Evolutionary conservation across 2,797 vertebrate genomes (phyloP).

Genomic region (Furcifer pardalis): DNA sequence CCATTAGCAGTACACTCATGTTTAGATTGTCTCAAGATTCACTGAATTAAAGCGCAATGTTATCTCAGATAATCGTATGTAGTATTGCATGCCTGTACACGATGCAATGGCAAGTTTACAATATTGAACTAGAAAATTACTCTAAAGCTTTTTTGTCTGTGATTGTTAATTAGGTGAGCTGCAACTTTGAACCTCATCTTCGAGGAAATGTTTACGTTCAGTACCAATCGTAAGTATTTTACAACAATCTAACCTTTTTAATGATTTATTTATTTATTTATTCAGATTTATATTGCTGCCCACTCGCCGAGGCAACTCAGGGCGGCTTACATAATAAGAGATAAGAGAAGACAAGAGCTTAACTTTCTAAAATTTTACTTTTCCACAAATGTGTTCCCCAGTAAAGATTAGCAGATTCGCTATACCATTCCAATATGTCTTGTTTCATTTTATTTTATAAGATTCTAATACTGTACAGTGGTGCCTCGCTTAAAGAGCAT

Average conservation of each 20-base stretch:
- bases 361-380: not conserved
- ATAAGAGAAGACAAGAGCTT: not conserved
- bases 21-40: not conserved
- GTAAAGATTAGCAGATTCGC: not conserved
- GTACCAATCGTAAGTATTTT: conserved; percentile 90
- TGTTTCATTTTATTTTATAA: not conserved
- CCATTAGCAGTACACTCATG: not conserved
- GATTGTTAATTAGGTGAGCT: conserved; percentile 86
- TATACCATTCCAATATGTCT: not conserved
- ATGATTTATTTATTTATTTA: no score
- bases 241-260: not conserved
- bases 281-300: no score
- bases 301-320: no score
- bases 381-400: not conserved
- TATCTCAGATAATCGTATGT: not conserved
- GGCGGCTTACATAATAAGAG: no score
- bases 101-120: not conserved
- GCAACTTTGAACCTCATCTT: conserved; percentile 95
- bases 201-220: conserved; percentile 98
- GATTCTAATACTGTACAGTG: conserved; percentile 36
- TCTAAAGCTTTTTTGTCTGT: not conserved
- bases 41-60: not conserved
- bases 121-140: not conserved
- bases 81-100: not conserved
- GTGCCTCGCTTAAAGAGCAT: no score